Evolutionary conservation across 2,797 vertebrate species (phyloP), one percentile per base, ranked within the genome.

Genomic region (Galagoides demidoff): DNA sequence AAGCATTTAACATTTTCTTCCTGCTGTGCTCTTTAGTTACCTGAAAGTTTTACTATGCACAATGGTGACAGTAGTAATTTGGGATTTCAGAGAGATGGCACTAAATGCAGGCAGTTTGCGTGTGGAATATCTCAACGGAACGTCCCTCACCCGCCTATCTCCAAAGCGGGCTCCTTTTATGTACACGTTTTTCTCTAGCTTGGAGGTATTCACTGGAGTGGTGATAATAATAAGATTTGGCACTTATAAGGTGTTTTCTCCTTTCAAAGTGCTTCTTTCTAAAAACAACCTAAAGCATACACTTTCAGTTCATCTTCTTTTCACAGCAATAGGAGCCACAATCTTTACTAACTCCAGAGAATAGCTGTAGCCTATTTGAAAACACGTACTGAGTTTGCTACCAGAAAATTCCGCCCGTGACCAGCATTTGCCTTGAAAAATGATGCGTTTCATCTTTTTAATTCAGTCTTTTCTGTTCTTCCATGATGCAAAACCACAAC

Each of bases 21-120:
- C 76, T 77, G 39, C 85, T 95, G 90, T 94, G 85, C 64, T 97
- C 94, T 95, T 95, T 89, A 94, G 91, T 95, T 95, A 96, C 92
- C 81, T 93, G 87, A 94, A 95, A 74, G 57, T 94, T 98, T 97
- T 95, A 95, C 96, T 95, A 85, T 84, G 96, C 85, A 95, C 89
- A 95, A 95, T 93, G 31, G 84, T 97, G 96, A 96, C 93, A 94
- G 83, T 66, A 88, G 83, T 97, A 96, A 96, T 98, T 98, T 96
- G 45, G 76, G 45, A 94, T 92, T 98, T 97, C 66, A 87, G 95
- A 52, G 74, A 93, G 52, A 93, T 84, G 95, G 78, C 77, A 70
- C 43, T 96, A 93, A 96, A 59, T 73, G 79, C 73, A 96, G 61
- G 43, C 45, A 93, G 49, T 59, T 70, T 95, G 63, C 85, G 49